Percentiles rank a stretch among this genome's conserved stretches.
phyloP scores from a whole-genome alignment of 64 coral and sea anemone genomes.

The Montipora cactus region DNA sequence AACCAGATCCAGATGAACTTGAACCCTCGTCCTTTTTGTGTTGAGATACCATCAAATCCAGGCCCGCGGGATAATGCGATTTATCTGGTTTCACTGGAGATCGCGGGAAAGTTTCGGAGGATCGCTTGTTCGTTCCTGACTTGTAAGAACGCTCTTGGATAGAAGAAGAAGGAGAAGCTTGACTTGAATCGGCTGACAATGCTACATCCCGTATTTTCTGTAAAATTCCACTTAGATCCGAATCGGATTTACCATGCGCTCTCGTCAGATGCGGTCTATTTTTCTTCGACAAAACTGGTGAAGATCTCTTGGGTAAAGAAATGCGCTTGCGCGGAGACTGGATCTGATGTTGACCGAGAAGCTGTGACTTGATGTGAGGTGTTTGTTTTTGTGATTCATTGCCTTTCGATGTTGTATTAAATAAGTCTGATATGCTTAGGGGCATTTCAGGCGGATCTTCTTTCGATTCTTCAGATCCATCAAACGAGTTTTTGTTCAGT shows the following conservation, averaged over 20 bases:
- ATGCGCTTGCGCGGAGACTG: conserved; percentile 30
- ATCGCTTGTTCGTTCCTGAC: conserved; percentile 29
- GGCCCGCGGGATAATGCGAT: conserved; percentile 56
- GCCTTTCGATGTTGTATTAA: conserved; percentile 56
- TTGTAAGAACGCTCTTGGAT: conserved; percentile 10
- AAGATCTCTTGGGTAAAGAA: conserved; percentile 80
- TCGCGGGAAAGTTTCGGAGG: conserved; percentile 55
- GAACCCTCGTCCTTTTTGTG: neutral
- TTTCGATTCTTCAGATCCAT: conserved; percentile 18
- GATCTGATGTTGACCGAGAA: conserved; percentile 79
- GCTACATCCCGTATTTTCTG: conserved; percentile 32
- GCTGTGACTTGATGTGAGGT: conserved; percentile 86
- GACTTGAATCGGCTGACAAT: neutral
- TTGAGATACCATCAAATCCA: neutral
- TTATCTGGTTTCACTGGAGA: conserved; percentile 81
- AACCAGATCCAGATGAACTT: neutral
- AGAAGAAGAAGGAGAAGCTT: neutral
- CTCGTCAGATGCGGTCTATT: conserved; percentile 42
- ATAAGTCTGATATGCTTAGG: conserved; percentile 69
- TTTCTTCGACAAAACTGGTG: conserved; percentile 76
- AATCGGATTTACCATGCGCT: conserved; percentile 14
- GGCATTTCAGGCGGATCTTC: neutral
- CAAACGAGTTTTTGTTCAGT: neutral
- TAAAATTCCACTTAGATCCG: conserved; percentile 40
- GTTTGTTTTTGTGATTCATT: conserved; percentile 70